phyloP scores from a whole-genome alignment of 2,797 vertebrate species.

The Galaxias olidus region DNA sequence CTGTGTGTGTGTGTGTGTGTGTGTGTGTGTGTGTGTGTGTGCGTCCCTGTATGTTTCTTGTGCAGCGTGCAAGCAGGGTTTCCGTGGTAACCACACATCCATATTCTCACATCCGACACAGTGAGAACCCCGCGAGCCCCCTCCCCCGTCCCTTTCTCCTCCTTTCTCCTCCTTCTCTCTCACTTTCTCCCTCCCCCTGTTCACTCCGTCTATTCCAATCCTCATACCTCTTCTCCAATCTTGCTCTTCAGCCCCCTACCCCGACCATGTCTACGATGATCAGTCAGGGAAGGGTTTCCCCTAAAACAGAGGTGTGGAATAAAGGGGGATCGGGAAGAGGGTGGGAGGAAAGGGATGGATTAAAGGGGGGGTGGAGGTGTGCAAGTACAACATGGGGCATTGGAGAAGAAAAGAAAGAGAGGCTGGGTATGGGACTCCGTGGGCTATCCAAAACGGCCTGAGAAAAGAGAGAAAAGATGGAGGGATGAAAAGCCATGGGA shows the following conservation, averaged over 20 bases:
- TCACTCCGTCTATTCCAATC: background rate
- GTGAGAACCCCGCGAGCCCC: background rate
- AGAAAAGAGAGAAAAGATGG: background rate
- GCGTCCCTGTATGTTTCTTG: background rate
- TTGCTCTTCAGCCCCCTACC: background rate
- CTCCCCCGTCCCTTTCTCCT: background rate
- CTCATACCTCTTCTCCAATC: background rate
- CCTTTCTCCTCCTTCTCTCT: no score
- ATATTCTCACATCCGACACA: constrained; percentile 6
- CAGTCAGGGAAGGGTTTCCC: constrained; percentile 19
- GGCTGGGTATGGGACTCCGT: no score
- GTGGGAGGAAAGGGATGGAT: no score
- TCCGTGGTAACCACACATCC: constrained; percentile 25
- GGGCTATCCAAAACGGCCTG: background rate
- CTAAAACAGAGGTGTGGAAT: no score
- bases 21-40: background rate
- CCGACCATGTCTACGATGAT: constrained; percentile 1
- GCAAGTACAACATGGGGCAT: no score
- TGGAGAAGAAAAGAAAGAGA: no score
- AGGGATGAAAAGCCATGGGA: background rate
- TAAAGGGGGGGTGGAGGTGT: no score
- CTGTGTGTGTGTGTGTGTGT: constrained; percentile 15
- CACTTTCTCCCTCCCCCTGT: background rate
- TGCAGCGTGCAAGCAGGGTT: constrained; percentile 19
- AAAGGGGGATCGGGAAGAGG: no score